Evolutionary conservation across 2,888 invertebrate genomes (phyloP).

Genomic region (Hesperia comma): DNA sequence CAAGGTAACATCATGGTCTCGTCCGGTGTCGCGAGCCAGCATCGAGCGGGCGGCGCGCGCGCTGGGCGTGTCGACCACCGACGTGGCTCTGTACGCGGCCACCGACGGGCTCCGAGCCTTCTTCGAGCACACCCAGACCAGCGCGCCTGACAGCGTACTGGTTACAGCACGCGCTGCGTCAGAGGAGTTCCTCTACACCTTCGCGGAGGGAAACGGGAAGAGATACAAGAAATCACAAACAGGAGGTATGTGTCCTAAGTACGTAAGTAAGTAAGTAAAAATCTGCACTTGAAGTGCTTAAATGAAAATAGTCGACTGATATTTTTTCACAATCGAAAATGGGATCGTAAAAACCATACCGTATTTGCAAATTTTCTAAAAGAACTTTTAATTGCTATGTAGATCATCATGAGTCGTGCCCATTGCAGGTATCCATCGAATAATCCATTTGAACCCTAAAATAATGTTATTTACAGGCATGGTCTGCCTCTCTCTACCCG

Average conservation of each 20-base stretch:
- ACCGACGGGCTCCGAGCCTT: constrained; percentile 87
- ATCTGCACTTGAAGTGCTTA: too few relatives aligned
- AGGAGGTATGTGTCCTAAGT: constrained; percentile 60
- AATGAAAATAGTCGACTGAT: too few relatives aligned
- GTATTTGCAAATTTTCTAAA: too few relatives aligned
- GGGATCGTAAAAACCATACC: too few relatives aligned
- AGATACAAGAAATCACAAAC: constrained; percentile 82
- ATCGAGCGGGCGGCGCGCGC: constrained; percentile 84
- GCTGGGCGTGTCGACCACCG: constrained; percentile 85
- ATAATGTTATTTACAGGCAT: constrained; percentile 72
- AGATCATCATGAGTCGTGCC: too few relatives aligned
- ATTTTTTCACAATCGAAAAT: too few relatives aligned
- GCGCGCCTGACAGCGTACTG: constrained; percentile 84
- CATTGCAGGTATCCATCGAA: too few relatives aligned
- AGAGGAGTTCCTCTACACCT: constrained; percentile 82
- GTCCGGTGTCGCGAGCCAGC: constrained; percentile 83
- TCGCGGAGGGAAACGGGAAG: constrained; percentile 74
- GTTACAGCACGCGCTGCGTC: constrained; percentile 86
- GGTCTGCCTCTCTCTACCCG: constrained; percentile 86
- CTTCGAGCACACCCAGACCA: constrained; percentile 79
- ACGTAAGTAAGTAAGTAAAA: too few relatives aligned
- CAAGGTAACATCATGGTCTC: constrained; percentile 88
- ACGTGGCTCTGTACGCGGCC: constrained; percentile 85
- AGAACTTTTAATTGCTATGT: too few relatives aligned
- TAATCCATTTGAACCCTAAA: too few relatives aligned